Evolutionary conservation across 1,140 invertebrate genomes (phyloP).

Genomic region (Danaus plexippus): DNA sequence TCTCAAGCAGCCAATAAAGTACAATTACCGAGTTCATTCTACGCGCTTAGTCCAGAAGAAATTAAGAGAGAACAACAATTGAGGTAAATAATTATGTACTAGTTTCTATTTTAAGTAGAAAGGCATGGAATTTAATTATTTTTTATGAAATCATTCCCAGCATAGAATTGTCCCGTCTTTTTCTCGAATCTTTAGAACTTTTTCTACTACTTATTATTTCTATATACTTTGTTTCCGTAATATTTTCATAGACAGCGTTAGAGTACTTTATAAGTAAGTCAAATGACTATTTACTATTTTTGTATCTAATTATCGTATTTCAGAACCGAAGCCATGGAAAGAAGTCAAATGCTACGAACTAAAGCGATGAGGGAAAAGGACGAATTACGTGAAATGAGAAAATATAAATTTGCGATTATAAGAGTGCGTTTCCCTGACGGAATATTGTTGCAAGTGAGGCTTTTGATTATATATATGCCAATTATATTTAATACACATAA

Average conservation of each 20-base stretch:
- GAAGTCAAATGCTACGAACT: conserved; percentile 85
- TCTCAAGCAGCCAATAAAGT: conserved; percentile 78
- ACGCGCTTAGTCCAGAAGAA: conserved; percentile 83
- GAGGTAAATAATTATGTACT: conserved; percentile 65
- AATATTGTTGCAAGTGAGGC: conserved; percentile 81
- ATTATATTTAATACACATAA: background rate
- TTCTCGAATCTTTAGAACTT: too few relatives aligned
- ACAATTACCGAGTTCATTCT: conserved; percentile 88
- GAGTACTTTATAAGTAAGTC: too few relatives aligned
- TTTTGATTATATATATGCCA: background rate
- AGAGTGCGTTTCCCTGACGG: conserved; percentile 91
- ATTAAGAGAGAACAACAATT: conserved; percentile 87
- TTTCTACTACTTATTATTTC: too few relatives aligned
- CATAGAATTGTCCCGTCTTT: too few relatives aligned
- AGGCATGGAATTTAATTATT: too few relatives aligned
- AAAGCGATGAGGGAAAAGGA: conserved; percentile 94
- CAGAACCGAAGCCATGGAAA: conserved; percentile 85
- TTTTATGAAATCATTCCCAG: too few relatives aligned
- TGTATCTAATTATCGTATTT: conserved; percentile 16
- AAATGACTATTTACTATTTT: too few relatives aligned
- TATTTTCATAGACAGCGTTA: too few relatives aligned
- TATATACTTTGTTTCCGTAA: too few relatives aligned
- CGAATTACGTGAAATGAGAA: conserved; percentile 81
- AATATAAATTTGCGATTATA: conserved; percentile 89
- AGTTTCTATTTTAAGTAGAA: too few relatives aligned